Evolutionary conservation across 2,888 invertebrate genomes (phyloP), one percentile per base, ranked within the genome.

Genomic region (Calliscelio sp.): DNA sequence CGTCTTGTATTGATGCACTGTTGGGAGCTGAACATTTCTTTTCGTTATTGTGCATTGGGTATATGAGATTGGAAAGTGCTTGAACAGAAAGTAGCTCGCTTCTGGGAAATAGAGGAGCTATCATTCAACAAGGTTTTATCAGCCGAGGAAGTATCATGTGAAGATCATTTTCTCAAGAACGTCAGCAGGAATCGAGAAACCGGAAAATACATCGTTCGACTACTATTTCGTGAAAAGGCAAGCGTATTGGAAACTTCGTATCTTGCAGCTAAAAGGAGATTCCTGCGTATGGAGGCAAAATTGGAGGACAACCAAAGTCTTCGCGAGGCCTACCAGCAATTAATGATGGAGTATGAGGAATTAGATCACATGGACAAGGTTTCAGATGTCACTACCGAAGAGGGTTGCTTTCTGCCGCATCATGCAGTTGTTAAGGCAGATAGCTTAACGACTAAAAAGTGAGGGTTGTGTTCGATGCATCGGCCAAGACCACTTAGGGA

Each of bases 71-170:
- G 38, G 57, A 25, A 0, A 51, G 46, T 18, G 20, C 55, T 80
- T 7, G 71, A 71, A 6, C 1, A 10, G 2, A 55, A 24, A 6
- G 3, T 71, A 1, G 32, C 53, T 4, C 53, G 55, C 44, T 87
- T 89, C 85, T 88, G 87, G 90, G 73, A 86, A 65, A 51, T 88
- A 8, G 88, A 90, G 75, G 88, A 87, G 68, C 16, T 85, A 35
- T 79, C 85, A 38, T 7, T 35, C 16, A 65, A 55, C 25, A 71
- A 78, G 24, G 35, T 73, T 24, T 61, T 79, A 16, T 86, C 88
- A 44, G 86, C 89, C 28, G 77, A 85, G 46, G 82, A 85, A 78
- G 46, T n/a, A 25, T 41, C 61, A 5, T 88, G 87, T 63, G 88
- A 89, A 78, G 25, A 79, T 5, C 87, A 88, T 61, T 90, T 88